Evolutionary conservation across 2,113 vertebrate genomes (phyloP), one percentile per base, ranked within the genome.

Genomic region (Tauraco erythrolophus): DNA sequence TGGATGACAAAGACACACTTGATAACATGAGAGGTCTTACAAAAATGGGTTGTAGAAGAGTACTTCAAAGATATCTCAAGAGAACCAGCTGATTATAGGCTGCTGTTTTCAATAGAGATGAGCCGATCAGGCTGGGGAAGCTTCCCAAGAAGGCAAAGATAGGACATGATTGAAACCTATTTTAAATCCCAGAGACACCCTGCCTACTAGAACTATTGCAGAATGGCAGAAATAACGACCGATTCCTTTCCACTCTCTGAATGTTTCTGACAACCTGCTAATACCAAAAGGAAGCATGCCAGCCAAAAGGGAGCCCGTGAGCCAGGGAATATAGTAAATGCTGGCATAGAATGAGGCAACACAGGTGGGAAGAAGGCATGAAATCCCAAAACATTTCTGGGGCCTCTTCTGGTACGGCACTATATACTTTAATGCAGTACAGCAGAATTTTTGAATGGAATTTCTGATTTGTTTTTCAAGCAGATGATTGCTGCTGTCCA

Each of bases 181-280:
- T 90, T 95, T 88, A 90, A 87, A 84, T 35, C 56, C 39, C 71
- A 92, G 75, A 92, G 51, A 85, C 43, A 54, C 25, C 35, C 75
- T 93, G 43, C 81, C 92, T 70, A 58, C 64, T 81, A 39, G 35
- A 95, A 58, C 80, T 45, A 62, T 16, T 84, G 68, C 64, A 70
- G 88, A 80, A 87, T 15, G 28, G 89, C 74, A 96, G 96, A 79
- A 88, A 84, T 35, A 46, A 75, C 68, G 89, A 61, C 2, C 0
- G 51, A 90, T 88, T 91, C 57, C 43, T 75, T 92, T 96, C 61
- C 41, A 66, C 28, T 94, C 65, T 30, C 37, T 75, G 80, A 91
- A 71, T 68, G 92, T 78, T 95, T 89, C 96, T 96, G 96, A 97
- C 95, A 97, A 95, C 2, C 53, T 94, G 95, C 76, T 91, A 97